Evolutionary conservation across 2,113 vertebrate species (phyloP).

Genomic region (Podocnemis expansa): DNA sequence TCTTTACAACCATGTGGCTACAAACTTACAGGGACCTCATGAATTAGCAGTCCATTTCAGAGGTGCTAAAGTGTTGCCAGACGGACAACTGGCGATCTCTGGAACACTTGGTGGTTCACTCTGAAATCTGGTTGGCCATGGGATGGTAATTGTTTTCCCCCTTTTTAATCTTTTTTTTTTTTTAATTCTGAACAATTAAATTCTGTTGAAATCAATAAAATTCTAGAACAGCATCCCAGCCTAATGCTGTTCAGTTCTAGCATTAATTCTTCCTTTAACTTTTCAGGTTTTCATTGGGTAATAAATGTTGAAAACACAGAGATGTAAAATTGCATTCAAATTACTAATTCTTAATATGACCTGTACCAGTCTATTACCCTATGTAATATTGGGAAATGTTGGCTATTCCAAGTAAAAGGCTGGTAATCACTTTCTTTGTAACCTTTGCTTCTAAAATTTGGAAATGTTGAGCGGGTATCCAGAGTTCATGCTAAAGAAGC

Average conservation of each 20-base stretch:
- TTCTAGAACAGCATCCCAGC: background rate
- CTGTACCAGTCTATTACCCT: background rate
- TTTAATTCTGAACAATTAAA: no score
- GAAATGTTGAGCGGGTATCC: conserved; percentile 10
- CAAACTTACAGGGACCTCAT: conserved; percentile 40
- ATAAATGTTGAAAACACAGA: background rate
- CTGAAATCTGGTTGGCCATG: background rate
- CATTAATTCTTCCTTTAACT: background rate
- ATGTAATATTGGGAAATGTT: background rate
- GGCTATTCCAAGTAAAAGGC: conserved; percentile 15
- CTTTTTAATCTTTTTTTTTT: background rate
- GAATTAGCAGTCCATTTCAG: conserved; percentile 3
- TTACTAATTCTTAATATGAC: background rate
- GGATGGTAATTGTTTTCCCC: background rate
- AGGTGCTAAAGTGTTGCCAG: background rate
- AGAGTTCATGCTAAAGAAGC: background rate
- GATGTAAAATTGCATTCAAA: background rate
- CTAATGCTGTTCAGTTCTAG: background rate
- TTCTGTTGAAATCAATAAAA: background rate
- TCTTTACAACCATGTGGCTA: conserved; percentile 8
- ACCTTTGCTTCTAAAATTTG: background rate
- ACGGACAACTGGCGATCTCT: background rate
- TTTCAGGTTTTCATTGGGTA: background rate
- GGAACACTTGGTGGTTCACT: background rate
- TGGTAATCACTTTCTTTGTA: conserved; percentile 14